phyloP scores from a whole-genome alignment of 2,888 invertebrate species.

The Xanthostigma xanthostigma region DNA sequence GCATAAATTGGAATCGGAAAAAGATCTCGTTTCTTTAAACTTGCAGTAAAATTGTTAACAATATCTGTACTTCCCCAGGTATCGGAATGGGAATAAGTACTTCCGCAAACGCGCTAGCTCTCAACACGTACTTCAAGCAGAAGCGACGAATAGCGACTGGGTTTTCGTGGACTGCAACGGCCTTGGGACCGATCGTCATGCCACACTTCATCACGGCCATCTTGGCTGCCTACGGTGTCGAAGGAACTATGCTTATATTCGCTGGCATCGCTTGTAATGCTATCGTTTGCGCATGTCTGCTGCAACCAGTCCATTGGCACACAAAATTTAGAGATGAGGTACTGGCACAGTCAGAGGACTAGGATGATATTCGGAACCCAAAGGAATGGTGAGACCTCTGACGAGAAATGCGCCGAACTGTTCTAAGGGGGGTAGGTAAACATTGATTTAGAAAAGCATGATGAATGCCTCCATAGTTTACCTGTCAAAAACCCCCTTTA shows the following conservation, averaged over 20 bases:
- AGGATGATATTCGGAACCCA: too few relatives aligned
- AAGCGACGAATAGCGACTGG: constrained; percentile 55
- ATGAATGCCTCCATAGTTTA: too few relatives aligned
- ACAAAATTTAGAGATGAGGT: constrained; percentile 29
- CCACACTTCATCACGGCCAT: constrained; percentile 52
- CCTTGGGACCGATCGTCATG: constrained; percentile 55
- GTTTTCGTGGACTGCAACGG: constrained; percentile 54
- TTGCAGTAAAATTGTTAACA: background rate
- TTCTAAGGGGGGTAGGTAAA: too few relatives aligned
- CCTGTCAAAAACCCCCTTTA: too few relatives aligned
- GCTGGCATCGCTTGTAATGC: constrained; percentile 52
- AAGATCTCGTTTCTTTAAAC: background rate
- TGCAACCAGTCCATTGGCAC: constrained; percentile 66
- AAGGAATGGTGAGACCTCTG: too few relatives aligned
- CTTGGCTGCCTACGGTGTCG: constrained; percentile 44
- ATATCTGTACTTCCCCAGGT: constrained; percentile 28
- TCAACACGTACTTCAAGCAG: constrained; percentile 59
- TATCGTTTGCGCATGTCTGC: constrained; percentile 45
- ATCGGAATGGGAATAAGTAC: constrained; percentile 48
- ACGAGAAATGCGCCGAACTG: too few relatives aligned
- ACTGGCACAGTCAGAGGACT: too few relatives aligned
- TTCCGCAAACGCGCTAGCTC: constrained; percentile 52
- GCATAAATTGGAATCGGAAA: background rate
- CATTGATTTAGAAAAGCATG: too few relatives aligned
- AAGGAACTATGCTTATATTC: constrained; percentile 49